Conservation (phyloP, 2,797 vertebrate genomes). For the Pipistrellus kuhlii region DNA sequence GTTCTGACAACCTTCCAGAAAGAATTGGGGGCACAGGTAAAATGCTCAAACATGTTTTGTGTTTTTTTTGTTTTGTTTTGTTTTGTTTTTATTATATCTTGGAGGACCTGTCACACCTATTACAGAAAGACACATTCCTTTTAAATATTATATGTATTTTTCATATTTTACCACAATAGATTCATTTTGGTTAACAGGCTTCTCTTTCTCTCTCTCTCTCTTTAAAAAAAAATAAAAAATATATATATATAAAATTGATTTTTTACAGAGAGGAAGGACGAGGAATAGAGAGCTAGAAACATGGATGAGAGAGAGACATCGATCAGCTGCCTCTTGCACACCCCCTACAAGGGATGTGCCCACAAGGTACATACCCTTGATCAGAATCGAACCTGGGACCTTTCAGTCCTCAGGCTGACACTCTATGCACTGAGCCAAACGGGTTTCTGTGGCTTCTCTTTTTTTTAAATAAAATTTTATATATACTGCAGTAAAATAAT, state of each 20-base stretch:
- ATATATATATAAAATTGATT: too few relatives aligned
- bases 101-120: neutral
- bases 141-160: neutral
- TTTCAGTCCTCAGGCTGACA: too few relatives aligned
- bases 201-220: neutral
- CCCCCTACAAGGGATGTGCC: too few relatives aligned
- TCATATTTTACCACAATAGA: neutral
- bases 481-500: neutral
- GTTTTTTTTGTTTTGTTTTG: neutral
- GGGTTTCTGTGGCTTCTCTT: too few relatives aligned
- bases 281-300: too few relatives aligned
- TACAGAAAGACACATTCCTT: neutral
- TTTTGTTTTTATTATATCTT: neutral
- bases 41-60: neutral
- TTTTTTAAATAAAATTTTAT: neutral
- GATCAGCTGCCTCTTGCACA: too few relatives aligned
- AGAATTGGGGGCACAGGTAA: neutral
- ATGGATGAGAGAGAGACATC: too few relatives aligned
- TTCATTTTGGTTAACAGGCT: neutral
- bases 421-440: too few relatives aligned
- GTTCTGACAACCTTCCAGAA: neutral
- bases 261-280: too few relatives aligned
- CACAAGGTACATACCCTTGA: too few relatives aligned
- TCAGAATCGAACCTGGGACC: too few relatives aligned
- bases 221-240: too few relatives aligned